phyloP scores from a whole-genome alignment of 2,113 vertebrate species.

The Loxodonta africana region DNA sequence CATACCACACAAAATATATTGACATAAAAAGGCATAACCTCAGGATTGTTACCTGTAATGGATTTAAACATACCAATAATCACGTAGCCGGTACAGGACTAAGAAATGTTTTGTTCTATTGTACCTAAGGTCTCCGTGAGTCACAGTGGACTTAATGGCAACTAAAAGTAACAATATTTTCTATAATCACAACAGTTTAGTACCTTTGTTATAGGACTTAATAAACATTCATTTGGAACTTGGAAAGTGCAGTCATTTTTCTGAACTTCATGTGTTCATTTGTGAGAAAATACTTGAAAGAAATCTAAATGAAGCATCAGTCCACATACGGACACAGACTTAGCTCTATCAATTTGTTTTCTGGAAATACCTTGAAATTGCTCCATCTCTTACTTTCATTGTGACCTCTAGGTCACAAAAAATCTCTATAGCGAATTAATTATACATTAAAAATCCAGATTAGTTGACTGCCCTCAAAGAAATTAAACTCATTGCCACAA shows the following conservation, averaged over 20 bases:
- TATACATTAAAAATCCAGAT: slow-evolving; percentile 6
- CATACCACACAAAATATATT: neutral
- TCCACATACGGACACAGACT: neutral
- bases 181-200: neutral
- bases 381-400: neutral
- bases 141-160: neutral
- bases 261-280: neutral
- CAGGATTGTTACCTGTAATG: neutral
- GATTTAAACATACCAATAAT: neutral
- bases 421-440: neutral
- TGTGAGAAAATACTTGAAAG: neutral
- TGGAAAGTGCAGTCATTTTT: neutral
- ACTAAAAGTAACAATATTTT: neutral
- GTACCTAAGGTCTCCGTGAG: neutral
- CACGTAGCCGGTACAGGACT: neutral
- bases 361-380: neutral
- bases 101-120: neutral
- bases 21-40: neutral
- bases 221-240: neutral
- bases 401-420: neutral
- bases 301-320: neutral
- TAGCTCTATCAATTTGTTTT: neutral
- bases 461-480: neutral
- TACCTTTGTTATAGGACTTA: neutral
- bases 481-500: neutral